Conservation (phyloP, 2,113 vertebrate species). For the Pimephales promelas region DNA sequence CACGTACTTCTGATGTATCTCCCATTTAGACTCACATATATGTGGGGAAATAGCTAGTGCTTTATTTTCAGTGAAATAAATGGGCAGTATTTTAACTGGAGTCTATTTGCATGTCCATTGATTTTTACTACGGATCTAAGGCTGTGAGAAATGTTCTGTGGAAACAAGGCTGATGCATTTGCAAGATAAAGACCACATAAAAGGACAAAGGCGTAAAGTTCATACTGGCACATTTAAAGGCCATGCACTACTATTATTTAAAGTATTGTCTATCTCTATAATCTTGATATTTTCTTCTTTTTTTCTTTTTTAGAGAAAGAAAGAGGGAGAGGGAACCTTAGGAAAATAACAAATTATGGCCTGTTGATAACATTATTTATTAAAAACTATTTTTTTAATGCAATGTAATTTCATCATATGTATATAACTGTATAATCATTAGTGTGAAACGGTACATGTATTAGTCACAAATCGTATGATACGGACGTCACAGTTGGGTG, state of each 20-base stretch:
- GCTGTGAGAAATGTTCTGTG: slow-evolving; percentile 14
- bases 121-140: neutral
- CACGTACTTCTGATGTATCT: neutral
- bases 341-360: neutral
- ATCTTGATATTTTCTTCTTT: neutral
- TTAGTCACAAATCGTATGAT: no score
- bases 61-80: neutral
- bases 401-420: neutral
- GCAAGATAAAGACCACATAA: neutral
- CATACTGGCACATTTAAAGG: neutral
- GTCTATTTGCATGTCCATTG: neutral
- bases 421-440: neutral
- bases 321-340: neutral
- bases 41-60: neutral
- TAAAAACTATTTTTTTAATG: neutral
- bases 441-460: no score
- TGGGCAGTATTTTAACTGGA: neutral
- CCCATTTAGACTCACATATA: neutral
- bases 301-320: neutral
- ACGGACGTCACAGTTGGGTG: no score
- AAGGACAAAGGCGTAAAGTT: neutral
- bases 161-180: neutral
- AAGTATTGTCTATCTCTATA: neutral
- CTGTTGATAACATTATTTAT: neutral
- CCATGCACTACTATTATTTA: neutral